phyloP scores from a whole-genome alignment of 1,140 invertebrate species.

The Teleopsis dalmanni region DNA sequence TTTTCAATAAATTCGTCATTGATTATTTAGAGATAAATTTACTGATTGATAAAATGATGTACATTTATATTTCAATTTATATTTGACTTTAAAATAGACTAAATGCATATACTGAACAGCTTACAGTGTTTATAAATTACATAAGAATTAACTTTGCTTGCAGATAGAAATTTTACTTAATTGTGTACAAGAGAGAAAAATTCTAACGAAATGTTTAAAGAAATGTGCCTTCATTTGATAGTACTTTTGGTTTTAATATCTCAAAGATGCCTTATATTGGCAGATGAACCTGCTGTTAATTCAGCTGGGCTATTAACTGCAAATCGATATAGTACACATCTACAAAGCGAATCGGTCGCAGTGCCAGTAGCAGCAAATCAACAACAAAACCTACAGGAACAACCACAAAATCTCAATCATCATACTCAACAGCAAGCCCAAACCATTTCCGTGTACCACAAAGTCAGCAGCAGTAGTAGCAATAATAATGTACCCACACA shows the following conservation, averaged over 20 bases:
- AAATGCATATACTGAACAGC: too few relatives aligned
- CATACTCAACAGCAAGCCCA: slow-evolving; percentile 1
- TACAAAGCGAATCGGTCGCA: too few relatives aligned
- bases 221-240: background rate
- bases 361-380: too few relatives aligned
- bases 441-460: background rate
- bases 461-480: background rate
- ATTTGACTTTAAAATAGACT: too few relatives aligned
- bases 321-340: slow-evolving; percentile 1
- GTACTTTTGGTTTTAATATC: slow-evolving; percentile 1
- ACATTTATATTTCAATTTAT: too few relatives aligned
- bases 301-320: background rate
- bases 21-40: too few relatives aligned
- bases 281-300: background rate
- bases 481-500: background rate
- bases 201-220: background rate
- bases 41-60: too few relatives aligned
- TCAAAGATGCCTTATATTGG: slow-evolving; percentile 4
- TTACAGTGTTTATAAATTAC: too few relatives aligned
- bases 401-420: slow-evolving; percentile 5
- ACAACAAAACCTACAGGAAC: slow-evolving; percentile 3
- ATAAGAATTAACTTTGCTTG: too few relatives aligned
- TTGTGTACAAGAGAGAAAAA: background rate
- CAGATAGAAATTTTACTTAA: too few relatives aligned
- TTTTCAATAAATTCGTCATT: too few relatives aligned